These are phyloP conservation scores for Eurytoma californica DNA, from an alignment of 2,888 invertebrate species.

Conservation along the genomic window DNA sequence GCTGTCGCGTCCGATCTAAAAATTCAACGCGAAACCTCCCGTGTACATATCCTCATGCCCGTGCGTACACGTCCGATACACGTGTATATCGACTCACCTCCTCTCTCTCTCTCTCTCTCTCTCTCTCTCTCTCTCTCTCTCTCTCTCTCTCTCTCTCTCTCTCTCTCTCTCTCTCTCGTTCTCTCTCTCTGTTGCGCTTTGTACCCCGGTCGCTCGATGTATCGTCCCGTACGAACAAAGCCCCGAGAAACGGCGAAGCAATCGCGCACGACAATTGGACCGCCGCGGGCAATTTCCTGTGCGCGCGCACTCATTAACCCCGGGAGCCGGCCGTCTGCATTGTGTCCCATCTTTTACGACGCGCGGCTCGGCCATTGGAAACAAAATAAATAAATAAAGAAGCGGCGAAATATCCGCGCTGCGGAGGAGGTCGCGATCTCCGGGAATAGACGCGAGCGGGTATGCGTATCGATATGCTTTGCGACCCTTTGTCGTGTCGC, in stretches of 20 bases:
- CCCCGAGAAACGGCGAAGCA: slow-evolving; percentile 8
- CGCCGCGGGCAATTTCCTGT: slow-evolving; percentile 53
- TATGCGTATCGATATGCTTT: too few species aligned
- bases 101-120: slow-evolving; percentile 10
- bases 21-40: too few species aligned
- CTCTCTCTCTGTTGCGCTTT: too few species aligned
- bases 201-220: neutral
- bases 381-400: slow-evolving; percentile 21
- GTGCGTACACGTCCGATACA: slow-evolving; percentile 20
- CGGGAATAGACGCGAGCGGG: too few species aligned
- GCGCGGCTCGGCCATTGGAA: slow-evolving; percentile 3
- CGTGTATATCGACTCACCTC: slow-evolving; percentile 3
- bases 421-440: too few species aligned
- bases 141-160: too few species aligned
- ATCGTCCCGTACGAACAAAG: slow-evolving; percentile 22
- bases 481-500: too few species aligned
- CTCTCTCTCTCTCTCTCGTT: too few species aligned
- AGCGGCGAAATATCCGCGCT: neutral
- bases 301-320: slow-evolving; percentile 17
- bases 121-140: too few species aligned
- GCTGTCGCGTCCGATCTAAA: too few species aligned
- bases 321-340: slow-evolving; percentile 1
- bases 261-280: slow-evolving; percentile 47
- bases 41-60: neutral
- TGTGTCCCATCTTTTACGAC: slow-evolving; percentile 10